Evolutionary conservation across 2,888 invertebrate species (phyloP), one percentile per base, ranked within the genome.

Genomic region (Hydropsyche betteni): DNA sequence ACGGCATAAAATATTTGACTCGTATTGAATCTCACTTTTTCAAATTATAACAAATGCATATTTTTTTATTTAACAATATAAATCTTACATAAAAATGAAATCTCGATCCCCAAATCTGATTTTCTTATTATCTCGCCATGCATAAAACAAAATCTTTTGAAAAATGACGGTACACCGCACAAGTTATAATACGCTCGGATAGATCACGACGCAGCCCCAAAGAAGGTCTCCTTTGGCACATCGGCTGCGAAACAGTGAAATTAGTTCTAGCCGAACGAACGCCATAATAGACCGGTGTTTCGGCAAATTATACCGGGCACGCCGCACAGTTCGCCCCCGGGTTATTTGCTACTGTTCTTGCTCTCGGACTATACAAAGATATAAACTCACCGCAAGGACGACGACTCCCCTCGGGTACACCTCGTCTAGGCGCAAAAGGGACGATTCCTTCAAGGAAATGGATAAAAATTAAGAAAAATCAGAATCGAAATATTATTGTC

Each of bases 231-330:
- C 75, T 44, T 44, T 44, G 44, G 44, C 44, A 44, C 44, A 44
- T 44, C 44, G 44, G 44, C 44, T 44, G 44, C 44, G 44, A 44
- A 78, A 78, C 78, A 77, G 77, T 76, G 79, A 78, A 78, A 79
- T 79, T 79, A 79, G 79, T 74, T 76, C 74, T 78, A 76, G 77
- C 77, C 74, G 78, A 79, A 78, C 75, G 79, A 78, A 75, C 78
- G 70, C 78, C 77, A 78, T 79, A 79, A 79, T 79, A 79, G 79
- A 79, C 76, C 77, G 75, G 78, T 79, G 78, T 79, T 79, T 78
- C 78, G 77, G 77, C 78, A 79, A 79, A 79, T 79, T 79, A 79
- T 79, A 79, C 77, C 76, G 71, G 77, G 68, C 69, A 69, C 74
- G 51, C 74, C 77, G 72, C 76, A 24, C 24, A 44, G 7, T 44